phyloP scores from a whole-genome alignment of 1,140 invertebrate genomes.

The Gonioctena quinquepunctata region DNA sequence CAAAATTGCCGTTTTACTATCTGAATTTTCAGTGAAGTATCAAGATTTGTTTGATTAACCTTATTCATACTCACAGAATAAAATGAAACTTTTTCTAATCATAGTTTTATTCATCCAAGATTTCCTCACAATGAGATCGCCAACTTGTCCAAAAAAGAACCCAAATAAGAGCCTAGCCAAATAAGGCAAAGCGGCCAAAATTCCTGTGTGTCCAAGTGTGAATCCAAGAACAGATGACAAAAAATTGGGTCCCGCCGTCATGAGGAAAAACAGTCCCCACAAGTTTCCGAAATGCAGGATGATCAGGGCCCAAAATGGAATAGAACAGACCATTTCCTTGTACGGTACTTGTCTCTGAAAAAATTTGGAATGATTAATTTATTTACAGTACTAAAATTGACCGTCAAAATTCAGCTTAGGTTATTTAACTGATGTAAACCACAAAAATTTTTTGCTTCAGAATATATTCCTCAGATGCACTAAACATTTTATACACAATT shows the following conservation, averaged over 20 bases:
- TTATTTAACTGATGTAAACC: no score
- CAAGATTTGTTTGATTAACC: no score
- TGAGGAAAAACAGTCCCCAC: slow-evolving; percentile 81
- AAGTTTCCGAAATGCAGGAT: slow-evolving; percentile 73
- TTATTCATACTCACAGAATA: slow-evolving; percentile 67
- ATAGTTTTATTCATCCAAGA: slow-evolving; percentile 62
- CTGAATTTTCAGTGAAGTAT: no score
- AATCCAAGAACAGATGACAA: slow-evolving; percentile 84
- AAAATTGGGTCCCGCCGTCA: slow-evolving; percentile 82
- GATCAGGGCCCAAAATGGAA: slow-evolving; percentile 69
- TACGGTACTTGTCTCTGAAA: slow-evolving; percentile 58
- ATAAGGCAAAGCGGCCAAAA: slow-evolving; percentile 74
- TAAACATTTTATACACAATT: no score
- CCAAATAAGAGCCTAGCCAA: slow-evolving; percentile 67
- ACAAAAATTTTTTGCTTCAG: no score
- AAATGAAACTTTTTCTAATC: slow-evolving; percentile 73
- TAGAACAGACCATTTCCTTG: slow-evolving; percentile 62
- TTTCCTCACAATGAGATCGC: slow-evolving; percentile 66
- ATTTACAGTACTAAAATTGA: no score
- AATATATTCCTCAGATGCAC: no score
- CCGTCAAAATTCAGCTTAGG: no score
- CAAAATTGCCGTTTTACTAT: no score
- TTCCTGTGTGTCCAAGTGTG: slow-evolving; percentile 73
- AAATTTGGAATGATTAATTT: no score
- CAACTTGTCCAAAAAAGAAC: slow-evolving; percentile 68